These are phyloP conservation scores for Agrotis ipsilon DNA, from an alignment of 2,888 invertebrate species.

Conservation along the genomic window DNA sequence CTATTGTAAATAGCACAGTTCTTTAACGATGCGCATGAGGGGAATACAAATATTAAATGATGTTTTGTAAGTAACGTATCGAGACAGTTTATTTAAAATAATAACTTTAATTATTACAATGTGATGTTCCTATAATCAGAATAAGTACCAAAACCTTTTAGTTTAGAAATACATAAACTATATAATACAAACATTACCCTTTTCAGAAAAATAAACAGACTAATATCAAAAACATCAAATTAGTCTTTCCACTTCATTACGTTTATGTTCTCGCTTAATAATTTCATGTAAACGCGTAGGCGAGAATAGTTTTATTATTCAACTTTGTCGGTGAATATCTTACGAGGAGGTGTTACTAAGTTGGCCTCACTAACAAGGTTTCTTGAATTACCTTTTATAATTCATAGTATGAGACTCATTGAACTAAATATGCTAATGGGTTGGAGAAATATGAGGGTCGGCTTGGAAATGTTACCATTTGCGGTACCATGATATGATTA, in stretches of 20 bases:
- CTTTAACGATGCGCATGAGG: background rate
- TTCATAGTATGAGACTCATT: constrained; percentile 52
- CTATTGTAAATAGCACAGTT: background rate
- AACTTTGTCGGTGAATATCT: constrained; percentile 63
- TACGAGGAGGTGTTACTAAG: constrained; percentile 55
- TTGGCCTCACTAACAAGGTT: constrained; percentile 51
- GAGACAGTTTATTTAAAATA: no score
- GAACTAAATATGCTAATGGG: constrained; percentile 53
- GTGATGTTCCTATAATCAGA: background rate
- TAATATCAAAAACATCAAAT: no score
- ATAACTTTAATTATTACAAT: no score
- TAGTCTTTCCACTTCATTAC: background rate
- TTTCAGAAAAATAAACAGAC: no score
- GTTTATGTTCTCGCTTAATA: constrained; percentile 3
- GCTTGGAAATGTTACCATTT: constrained; percentile 17
- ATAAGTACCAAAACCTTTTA: background rate
- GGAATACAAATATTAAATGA: background rate
- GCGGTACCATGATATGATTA: constrained; percentile 2
- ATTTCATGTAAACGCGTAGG: constrained; percentile 57
- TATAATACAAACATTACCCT: no score
- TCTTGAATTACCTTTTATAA: constrained; percentile 61
- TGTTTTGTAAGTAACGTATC: no score
- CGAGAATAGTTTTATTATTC: constrained; percentile 66
- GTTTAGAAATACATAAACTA: background rate
- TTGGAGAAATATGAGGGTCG: constrained; percentile 22